A percentile compares a stretch with the other conserved stretches of the same genome.
phyloP scores from a whole-genome alignment of 2,113 vertebrate species.

The Myodes glareolus region DNA sequence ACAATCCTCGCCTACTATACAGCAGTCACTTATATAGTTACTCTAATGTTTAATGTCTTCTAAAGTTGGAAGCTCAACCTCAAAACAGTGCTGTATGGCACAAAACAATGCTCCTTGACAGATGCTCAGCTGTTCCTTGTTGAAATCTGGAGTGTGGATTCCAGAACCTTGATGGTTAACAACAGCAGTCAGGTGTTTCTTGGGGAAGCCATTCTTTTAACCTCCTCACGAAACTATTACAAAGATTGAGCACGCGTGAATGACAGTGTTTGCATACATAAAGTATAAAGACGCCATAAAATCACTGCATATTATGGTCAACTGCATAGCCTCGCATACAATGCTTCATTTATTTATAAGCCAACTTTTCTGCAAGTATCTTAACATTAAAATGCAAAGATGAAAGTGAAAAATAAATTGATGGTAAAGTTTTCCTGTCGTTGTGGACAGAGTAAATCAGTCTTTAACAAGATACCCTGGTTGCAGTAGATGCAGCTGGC shows the following conservation, averaged over 20 bases:
- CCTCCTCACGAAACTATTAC: not conserved
- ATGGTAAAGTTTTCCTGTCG: slow-evolving; percentile 20
- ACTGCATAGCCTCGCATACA: not conserved
- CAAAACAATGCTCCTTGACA: not conserved
- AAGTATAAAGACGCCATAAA: not conserved
- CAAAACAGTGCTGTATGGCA: not conserved
- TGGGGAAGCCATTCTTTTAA: slow-evolving; percentile 25
- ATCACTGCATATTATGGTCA: slow-evolving; percentile 24
- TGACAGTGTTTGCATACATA: slow-evolving; percentile 16
- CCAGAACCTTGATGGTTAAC: not conserved
- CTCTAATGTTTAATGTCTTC: not conserved
- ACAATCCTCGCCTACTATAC: not conserved
- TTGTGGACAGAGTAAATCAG: slow-evolving; percentile 29
- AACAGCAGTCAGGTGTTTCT: not conserved
- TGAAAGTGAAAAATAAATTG: slow-evolving; percentile 56
- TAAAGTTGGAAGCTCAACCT: no score
- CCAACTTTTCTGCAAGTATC: slow-evolving; percentile 21
- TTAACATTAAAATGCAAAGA: slow-evolving; percentile 59
- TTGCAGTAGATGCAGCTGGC: not conserved
- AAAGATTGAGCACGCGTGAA: not conserved
- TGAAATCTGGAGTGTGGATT: not conserved
- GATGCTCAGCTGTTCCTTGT: not conserved
- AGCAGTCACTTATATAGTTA: not conserved
- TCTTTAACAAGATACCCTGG: slow-evolving; percentile 30
- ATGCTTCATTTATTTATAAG: slow-evolving; percentile 46